Evolutionary conservation across 1,140 invertebrate species (phyloP), one percentile per base, ranked within the genome.

Genomic region (Nixonia krombeini): DNA sequence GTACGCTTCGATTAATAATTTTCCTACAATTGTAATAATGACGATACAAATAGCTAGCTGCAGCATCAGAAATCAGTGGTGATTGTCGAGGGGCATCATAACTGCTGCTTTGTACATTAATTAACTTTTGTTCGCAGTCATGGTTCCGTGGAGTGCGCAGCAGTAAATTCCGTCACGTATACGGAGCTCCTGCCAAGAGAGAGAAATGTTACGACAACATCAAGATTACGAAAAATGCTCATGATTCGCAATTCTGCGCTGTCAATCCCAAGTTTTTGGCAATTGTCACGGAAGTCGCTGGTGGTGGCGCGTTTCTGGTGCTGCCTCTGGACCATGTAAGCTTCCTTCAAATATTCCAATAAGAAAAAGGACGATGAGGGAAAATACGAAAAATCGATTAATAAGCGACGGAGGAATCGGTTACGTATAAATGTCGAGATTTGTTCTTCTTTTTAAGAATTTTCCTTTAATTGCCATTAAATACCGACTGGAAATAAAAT

Each of bases 251-350:
- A 73, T 96, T 96, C 81, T 96, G 94, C 80, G 93, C 93, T 2
- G 94, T 95, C 31, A 98, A 98, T 86, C 94, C 96, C 0, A 97
- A 97, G 85, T 98, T 96, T 85, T 87, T 98, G 41, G 96, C 96
- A 5, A 88, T 98, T 49, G 95, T 97, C 26, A 96, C 95, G 1
- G 96, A 98, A 86, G 94, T 96, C 9, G 94, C 94, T 8, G 96
- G 96, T 3, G 96, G 96, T 1, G 95, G 95, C 2, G 92, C 96
- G 12, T 99, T 98, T 83, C 85, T 97, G 0, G 95, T 98, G 2
- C 82, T 98, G 61, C 95, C 95, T 1, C 83, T 98, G 28, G 92
- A 94, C 80, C 92, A 93, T 83, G 95, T 97, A 86, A 89, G 89
- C n/a, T n/a, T n/a, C n/a, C 89, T 68, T 13, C 45, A 33, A 57